A percentile compares a stretch with the other conserved stretches of the same genome.
Evolutionary conservation across 2,888 invertebrate species (phyloP).

Genomic region (Minunthozetes semirufus): DNA sequence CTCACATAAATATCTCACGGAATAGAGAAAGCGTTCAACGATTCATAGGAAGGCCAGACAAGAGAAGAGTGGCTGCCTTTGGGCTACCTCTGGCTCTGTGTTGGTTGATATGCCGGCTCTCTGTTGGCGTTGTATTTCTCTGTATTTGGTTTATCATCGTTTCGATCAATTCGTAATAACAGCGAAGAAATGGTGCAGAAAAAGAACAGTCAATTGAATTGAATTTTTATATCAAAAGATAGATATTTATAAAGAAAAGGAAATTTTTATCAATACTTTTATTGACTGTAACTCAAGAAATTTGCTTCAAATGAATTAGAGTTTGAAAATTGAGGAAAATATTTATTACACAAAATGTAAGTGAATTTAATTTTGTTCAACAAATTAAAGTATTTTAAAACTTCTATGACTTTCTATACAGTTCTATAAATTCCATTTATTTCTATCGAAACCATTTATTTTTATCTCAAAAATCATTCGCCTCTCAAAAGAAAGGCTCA

Average conservation of each 20-base stretch:
- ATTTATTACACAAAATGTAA: neutral
- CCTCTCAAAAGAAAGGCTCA: too few relatives aligned
- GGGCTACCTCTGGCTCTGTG: neutral
- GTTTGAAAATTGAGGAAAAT: neutral
- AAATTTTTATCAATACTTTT: neutral
- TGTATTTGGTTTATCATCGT: neutral
- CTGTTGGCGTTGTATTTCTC: neutral
- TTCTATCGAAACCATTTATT: too few relatives aligned
- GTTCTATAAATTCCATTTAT: too few relatives aligned
- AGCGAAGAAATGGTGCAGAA: conserved; percentile 10
- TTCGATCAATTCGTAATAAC: neutral
- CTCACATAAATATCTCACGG: neutral
- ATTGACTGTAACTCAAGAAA: neutral
- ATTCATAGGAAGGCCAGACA: neutral
- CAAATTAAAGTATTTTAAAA: too few relatives aligned
- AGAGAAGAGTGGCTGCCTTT: neutral
- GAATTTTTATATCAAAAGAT: neutral
- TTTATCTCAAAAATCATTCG: too few relatives aligned
- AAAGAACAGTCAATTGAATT: neutral
- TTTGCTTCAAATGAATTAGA: neutral
- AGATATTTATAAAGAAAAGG: conserved; percentile 12
- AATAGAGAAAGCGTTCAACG: neutral
- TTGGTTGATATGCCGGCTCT: too few relatives aligned
- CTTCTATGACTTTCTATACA: too few relatives aligned
- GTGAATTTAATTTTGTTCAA: neutral